A percentile compares a stretch with the other conserved stretches of the same genome.
Evolutionary conservation across 2,797 vertebrate species (phyloP).

Genomic region (Etheostoma perlongum): DNA sequence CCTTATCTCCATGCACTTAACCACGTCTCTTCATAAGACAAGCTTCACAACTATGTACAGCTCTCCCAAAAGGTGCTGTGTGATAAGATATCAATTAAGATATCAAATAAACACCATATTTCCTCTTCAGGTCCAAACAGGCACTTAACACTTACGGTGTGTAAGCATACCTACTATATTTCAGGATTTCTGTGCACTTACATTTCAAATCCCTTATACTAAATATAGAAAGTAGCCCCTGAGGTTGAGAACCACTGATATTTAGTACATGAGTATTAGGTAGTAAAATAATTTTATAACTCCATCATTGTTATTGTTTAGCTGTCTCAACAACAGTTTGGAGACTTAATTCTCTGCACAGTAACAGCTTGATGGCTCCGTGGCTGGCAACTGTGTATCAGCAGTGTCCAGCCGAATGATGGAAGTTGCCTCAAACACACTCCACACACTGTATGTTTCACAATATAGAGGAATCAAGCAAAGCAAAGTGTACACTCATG

Average conservation of each 20-base stretch:
- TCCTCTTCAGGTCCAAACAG: not conserved
- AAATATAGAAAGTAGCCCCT: conserved; percentile 64
- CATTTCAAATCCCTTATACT: conserved; percentile 57
- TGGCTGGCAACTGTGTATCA: conserved; percentile 14
- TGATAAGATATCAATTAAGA: conserved; percentile 19
- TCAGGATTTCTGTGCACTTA: conserved; percentile 46
- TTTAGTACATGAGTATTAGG: conserved; percentile 54
- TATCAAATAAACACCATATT: conserved; percentile 18
- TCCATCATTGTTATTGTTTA: conserved; percentile 58
- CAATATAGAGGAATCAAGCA: conserved; percentile 39
- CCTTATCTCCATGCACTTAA: no score
- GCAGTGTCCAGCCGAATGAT: conserved; percentile 19
- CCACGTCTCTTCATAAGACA: not conserved
- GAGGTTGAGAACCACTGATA: conserved; percentile 54
- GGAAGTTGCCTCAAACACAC: conserved; percentile 35
- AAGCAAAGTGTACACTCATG: conserved; percentile 30
- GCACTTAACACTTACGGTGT: conserved; percentile 3
- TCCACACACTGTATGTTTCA: conserved; percentile 24
- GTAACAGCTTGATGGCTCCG: conserved; percentile 51
- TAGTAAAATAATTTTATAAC: conserved; percentile 49
- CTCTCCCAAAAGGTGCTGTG: conserved; percentile 7
- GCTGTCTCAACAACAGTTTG: conserved; percentile 61
- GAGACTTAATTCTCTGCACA: conserved; percentile 36
- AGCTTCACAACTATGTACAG: conserved; percentile 26
- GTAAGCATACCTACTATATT: conserved; percentile 24